These are phyloP conservation scores for Crematogaster levior DNA, from an alignment of 2,888 invertebrate species.

Conservation along the genomic window DNA sequence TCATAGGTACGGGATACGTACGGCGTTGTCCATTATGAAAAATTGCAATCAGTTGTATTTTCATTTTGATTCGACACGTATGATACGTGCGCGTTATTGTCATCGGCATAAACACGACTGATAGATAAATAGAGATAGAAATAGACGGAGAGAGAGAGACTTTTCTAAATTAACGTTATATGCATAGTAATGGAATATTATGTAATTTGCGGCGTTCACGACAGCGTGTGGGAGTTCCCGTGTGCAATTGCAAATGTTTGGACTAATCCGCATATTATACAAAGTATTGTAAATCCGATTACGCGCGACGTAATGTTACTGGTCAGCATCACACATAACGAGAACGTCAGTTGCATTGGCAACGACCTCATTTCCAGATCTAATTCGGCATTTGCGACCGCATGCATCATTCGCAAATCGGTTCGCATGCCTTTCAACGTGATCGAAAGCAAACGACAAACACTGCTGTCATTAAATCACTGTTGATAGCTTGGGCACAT, in stretches of 20 bases:
- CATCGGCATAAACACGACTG: slow-evolving; percentile 1
- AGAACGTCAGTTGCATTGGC: slow-evolving; percentile 53
- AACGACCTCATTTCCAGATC: slow-evolving; percentile 54
- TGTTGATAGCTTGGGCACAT: slow-evolving; percentile 23
- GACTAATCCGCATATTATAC: slow-evolving; percentile 55
- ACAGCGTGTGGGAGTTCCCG: slow-evolving; percentile 8
- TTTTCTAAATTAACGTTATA: slow-evolving; percentile 46
- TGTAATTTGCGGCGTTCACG: slow-evolving; percentile 37
- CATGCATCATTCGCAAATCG: slow-evolving; percentile 55
- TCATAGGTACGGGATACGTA: neutral
- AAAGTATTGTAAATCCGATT: slow-evolving; percentile 56
- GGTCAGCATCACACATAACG: slow-evolving; percentile 46
- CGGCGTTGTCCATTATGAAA: slow-evolving; percentile 19
- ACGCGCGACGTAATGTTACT: slow-evolving; percentile 50
- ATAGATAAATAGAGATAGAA: neutral
- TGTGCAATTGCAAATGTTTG: slow-evolving; percentile 48
- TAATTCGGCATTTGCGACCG: slow-evolving; percentile 52
- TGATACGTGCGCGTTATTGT: neutral
- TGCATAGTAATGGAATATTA: slow-evolving; percentile 28
- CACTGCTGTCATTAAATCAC: slow-evolving; percentile 49
- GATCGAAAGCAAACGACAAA: slow-evolving; percentile 55
- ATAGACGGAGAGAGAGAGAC: neutral
- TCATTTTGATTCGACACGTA: slow-evolving; percentile 18
- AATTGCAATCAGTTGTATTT: slow-evolving; percentile 42
- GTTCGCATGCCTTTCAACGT: slow-evolving; percentile 42